phyloP scores from a whole-genome alignment of 92 coral and sea anemone genomes.

The Paragorgia papillata region DNA sequence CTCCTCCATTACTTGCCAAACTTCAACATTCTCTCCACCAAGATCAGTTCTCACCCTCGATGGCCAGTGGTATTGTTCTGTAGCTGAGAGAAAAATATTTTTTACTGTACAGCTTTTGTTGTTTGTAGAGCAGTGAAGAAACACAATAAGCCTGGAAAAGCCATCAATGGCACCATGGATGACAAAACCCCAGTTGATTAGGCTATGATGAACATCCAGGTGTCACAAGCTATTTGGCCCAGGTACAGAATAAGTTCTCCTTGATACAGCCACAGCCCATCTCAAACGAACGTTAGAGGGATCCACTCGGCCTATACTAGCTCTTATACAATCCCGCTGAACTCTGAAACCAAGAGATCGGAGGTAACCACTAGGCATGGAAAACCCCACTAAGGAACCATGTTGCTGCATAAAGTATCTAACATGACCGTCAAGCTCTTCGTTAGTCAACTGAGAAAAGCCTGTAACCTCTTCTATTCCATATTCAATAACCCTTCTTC shows the following conservation, averaged over 20 bases:
- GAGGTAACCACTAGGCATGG: too few species aligned
- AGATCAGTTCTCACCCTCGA: conserved; percentile 34
- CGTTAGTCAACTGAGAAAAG: too few species aligned
- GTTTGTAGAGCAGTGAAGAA: conserved; percentile 16
- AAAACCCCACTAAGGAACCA: too few species aligned
- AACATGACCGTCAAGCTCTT: too few species aligned
- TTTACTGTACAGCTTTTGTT: too few species aligned
- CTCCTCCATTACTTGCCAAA: conserved; percentile 27
- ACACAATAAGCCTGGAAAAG: conserved; percentile 25
- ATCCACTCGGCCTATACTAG: too few species aligned
- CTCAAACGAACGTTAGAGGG: conserved; percentile 28
- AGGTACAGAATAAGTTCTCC: conserved; percentile 17
- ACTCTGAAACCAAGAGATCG: too few species aligned
- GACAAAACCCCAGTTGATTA: conserved; percentile 30
- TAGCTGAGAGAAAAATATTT: too few species aligned
- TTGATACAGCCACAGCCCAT: conserved; percentile 35
- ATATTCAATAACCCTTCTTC: too few species aligned
- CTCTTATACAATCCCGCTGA: too few species aligned
- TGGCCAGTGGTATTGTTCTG: conserved; percentile 28
- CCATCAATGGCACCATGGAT: conserved; percentile 26
- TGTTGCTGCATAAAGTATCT: too few species aligned
- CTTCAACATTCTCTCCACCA: conserved; percentile 16
- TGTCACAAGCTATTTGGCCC: conserved; percentile 18
- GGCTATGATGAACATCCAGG: conserved; percentile 30
- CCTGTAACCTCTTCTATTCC: too few species aligned